Conservation (phyloP, 2,888 invertebrate genomes). For the Zhengitettix transpicula region DNA sequence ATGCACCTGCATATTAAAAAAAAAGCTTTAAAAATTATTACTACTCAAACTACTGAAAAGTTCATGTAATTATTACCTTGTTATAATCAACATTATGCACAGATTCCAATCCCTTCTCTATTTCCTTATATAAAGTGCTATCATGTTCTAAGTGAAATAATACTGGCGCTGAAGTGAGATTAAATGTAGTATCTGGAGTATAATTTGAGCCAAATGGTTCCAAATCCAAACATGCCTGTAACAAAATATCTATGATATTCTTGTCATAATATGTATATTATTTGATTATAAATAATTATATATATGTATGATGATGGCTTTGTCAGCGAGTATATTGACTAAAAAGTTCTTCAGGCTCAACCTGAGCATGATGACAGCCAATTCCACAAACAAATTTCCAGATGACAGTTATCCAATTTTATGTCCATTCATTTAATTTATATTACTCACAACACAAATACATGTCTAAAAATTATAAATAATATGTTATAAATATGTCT, state of each 20-base stretch:
- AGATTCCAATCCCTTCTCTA: slow-evolving; percentile 44
- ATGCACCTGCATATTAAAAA: slow-evolving; percentile 28
- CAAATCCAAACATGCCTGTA: slow-evolving; percentile 43
- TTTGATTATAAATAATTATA: too few species aligned
- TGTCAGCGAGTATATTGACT: too few species aligned
- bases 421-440: too few species aligned
- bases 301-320: too few species aligned
- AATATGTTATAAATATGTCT: too few species aligned
- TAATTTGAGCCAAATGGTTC: slow-evolving; percentile 42
- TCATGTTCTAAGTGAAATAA: slow-evolving; percentile 64
- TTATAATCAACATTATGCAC: slow-evolving; percentile 26
- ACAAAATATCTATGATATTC: slow-evolving; percentile 1
- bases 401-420: too few species aligned
- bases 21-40: not conserved
- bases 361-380: too few species aligned
- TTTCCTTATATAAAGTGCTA: slow-evolving; percentile 46
- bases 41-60: not conserved
- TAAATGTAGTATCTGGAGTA: slow-evolving; percentile 39
- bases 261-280: too few species aligned
- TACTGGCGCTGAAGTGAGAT: slow-evolving; percentile 65
- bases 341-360: too few species aligned
- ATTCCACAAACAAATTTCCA: too few species aligned
- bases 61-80: slow-evolving; percentile 14
- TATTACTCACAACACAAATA: too few species aligned
- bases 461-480: too few species aligned